Conservation (phyloP, 2,888 invertebrate genomes). For the Tethea ocularis region DNA sequence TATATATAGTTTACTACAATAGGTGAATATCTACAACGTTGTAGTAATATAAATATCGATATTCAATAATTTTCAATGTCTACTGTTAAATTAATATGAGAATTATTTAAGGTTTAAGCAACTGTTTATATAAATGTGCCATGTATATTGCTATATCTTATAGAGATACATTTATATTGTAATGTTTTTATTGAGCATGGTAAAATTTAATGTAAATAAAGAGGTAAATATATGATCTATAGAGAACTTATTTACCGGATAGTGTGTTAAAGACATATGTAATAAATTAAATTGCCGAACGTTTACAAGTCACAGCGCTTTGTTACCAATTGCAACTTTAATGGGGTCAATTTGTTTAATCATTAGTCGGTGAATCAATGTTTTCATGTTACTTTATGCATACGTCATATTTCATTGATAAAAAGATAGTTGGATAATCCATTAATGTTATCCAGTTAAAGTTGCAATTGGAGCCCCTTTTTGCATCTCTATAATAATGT, state of each 20-base stretch:
- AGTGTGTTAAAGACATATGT: constrained; percentile 45
- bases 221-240: constrained; percentile 30
- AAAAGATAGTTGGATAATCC: no score
- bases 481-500: constrained; percentile 56
- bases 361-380: background rate
- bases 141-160: constrained; percentile 69
- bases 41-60: constrained; percentile 51
- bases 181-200: constrained; percentile 51
- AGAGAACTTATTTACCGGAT: constrained; percentile 38
- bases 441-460: constrained; percentile 22
- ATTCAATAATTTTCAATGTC: constrained; percentile 46
- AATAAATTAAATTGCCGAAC: constrained; percentile 43
- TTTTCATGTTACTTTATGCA: no score
- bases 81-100: constrained; percentile 40
- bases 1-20: constrained; percentile 70
- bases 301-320: constrained; percentile 42
- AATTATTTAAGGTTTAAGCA: constrained; percentile 39
- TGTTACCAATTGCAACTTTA: constrained; percentile 53
- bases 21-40: constrained; percentile 54
- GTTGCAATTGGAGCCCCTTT: constrained; percentile 53
- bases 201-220: constrained; percentile 15
- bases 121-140: constrained; percentile 62
- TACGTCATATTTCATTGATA: no score
- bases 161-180: constrained; percentile 52
- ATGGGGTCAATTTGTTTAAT: constrained; percentile 6